phyloP scores from a whole-genome alignment of 1,140 invertebrate genomes.

The Eubasilissa regina region DNA sequence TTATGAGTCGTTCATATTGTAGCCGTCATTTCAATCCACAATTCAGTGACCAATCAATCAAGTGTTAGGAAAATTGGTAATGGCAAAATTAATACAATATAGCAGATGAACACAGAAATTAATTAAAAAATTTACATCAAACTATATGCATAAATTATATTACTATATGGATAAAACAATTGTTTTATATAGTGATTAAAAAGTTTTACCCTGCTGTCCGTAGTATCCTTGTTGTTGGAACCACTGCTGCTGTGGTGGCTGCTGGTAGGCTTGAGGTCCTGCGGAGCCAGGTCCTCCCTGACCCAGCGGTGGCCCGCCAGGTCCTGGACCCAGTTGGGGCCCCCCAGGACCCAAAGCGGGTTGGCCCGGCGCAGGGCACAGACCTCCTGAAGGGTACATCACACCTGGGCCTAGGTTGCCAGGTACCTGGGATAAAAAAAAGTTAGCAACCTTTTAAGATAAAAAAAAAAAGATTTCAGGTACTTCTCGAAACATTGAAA shows the following conservation, averaged over 20 bases:
- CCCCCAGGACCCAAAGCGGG: conserved; percentile 42
- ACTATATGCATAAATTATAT: too few relatives aligned
- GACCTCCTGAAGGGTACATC: conserved; percentile 32
- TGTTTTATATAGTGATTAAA: too few relatives aligned
- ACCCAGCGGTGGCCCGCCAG: conserved; percentile 11
- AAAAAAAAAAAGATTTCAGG: too few relatives aligned
- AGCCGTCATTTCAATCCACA: too few relatives aligned
- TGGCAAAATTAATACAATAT: too few relatives aligned
- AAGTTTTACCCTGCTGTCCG: conserved; percentile 64
- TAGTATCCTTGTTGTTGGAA: conserved; percentile 63
- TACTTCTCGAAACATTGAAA: too few relatives aligned
- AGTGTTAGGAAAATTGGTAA: too few relatives aligned
- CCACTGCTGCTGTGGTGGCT: conserved; percentile 61
- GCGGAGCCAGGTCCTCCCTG: conserved; percentile 60
- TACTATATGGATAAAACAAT: too few relatives aligned
- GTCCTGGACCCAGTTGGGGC: conserved; percentile 57
- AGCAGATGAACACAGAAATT: too few relatives aligned
- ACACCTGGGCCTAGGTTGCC: background rate
- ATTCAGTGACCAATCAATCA: too few relatives aligned
- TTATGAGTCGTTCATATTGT: background rate
- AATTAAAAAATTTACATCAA: too few relatives aligned
- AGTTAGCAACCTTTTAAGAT: background rate
- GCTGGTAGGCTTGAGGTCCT: conserved; percentile 59
- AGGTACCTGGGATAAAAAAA: conserved; percentile 10
- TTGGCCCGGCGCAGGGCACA: conserved; percentile 37